Evolutionary conservation across 2,888 invertebrate genomes (phyloP), one percentile per base, ranked within the genome.

Genomic region (Griposia aprilina): DNA sequence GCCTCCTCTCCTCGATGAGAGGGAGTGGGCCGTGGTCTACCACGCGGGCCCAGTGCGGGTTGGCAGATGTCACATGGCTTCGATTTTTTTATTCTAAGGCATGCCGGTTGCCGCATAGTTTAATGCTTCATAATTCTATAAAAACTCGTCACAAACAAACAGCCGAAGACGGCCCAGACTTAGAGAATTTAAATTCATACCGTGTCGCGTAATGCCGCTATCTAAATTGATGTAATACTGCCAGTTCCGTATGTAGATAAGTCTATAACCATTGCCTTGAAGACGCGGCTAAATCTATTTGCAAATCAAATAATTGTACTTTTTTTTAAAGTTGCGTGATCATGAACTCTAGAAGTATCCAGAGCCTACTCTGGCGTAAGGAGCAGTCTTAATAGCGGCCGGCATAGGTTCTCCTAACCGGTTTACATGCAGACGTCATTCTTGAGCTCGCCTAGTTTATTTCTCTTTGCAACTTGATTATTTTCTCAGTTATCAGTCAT

Each of bases 151-250:
- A 52, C 23, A 55, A 68, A 71, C 60, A 66, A 70, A 48, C 30
- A 55, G 26, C 1, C 15, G 45, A 17, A 65, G 65, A 55, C 36
- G 20, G 48, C 69, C 30, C 36, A n/a, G n/a, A 50, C 23, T 67
- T 60, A 48, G 23, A 72, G 76, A 55, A 48, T 83, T 83, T 71
- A 83, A 70, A 83, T 86, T 86, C 83, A 83, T 62, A 62, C 13
- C n/a, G 15, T 45, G 87, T 83, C 70, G 36, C 30, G 48, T 60
- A 67, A 63, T 55, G 36, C 70, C 73, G 55, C 70, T 83, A 83
- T 83, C 87, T 70, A 78, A 83, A 74, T 86, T 86, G 52, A 74
- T 55, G 70, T 83, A 63, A 73, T 83, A 59, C 59, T 67, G 55
- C 48, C 50, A 48, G 78, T 78, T 83, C 69, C 77, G 69, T 55